phyloP scores from a whole-genome alignment of 2,113 vertebrate species.

The Hoplias malabaricus region DNA sequence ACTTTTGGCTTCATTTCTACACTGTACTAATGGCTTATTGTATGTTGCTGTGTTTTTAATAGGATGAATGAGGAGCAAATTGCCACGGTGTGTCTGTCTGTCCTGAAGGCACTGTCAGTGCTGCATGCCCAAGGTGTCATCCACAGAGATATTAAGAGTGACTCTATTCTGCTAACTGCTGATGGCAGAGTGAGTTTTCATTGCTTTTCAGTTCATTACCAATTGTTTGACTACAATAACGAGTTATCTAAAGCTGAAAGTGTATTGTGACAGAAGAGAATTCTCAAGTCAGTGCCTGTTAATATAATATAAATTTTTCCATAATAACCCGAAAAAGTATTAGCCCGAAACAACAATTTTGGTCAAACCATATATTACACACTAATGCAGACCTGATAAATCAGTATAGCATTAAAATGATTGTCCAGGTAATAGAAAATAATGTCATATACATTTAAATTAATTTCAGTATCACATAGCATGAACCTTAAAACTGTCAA shows the following conservation, averaged over 20 bases:
- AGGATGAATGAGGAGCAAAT: conserved; percentile 99
- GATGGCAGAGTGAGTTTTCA: conserved; percentile 79
- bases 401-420: too few relatives aligned
- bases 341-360: too few relatives aligned
- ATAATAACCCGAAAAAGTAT: too few relatives aligned
- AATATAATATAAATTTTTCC: too few relatives aligned
- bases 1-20: not conserved
- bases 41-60: not conserved
- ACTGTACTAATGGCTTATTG: not conserved
- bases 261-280: too few relatives aligned
- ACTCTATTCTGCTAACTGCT: conserved; percentile 95
- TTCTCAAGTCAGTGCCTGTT: too few relatives aligned
- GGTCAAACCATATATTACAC: too few relatives aligned
- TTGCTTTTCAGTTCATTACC: not conserved
- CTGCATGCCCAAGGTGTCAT: conserved; percentile 93
- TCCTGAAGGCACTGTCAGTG: conserved; percentile 87
- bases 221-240: not conserved
- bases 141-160: conserved; percentile 96
- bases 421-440: too few relatives aligned
- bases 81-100: conserved; percentile 86
- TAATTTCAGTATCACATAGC: too few relatives aligned
- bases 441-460: too few relatives aligned
- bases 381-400: too few relatives aligned
- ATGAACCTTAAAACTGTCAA: too few relatives aligned
- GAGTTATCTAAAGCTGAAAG: not conserved